A percentile compares a stretch with the other conserved stretches of the same genome.
Evolutionary conservation across 1,140 invertebrate genomes (phyloP).

Genomic region (Drosophila leontia): DNA sequence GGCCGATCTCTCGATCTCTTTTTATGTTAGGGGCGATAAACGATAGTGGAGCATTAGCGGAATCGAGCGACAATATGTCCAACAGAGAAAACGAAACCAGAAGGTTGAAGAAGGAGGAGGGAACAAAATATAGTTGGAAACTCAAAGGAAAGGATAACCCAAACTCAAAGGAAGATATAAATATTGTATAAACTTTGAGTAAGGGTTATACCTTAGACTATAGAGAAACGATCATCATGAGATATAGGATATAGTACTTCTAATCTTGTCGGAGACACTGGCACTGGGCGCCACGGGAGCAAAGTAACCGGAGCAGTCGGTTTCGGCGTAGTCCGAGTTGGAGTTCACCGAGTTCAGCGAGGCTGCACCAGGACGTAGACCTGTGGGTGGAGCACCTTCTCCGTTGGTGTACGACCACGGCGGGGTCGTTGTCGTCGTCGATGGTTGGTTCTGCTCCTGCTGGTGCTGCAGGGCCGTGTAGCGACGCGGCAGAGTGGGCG

Average conservation of each 20-base stretch:
- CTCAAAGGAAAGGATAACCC: not conserved
- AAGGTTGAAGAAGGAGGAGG: slow-evolving; percentile 5
- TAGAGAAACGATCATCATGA: too few relatives aligned
- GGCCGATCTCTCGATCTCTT: slow-evolving; percentile 80
- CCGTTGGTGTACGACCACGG: slow-evolving; percentile 68
- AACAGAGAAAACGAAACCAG: not conserved
- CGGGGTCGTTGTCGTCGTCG: slow-evolving; percentile 55
- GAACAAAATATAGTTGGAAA: slow-evolving; percentile 12
- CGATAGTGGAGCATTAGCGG: slow-evolving; percentile 46
- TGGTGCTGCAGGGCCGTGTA: slow-evolving; percentile 68
- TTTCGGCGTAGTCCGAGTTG: slow-evolving; percentile 84
- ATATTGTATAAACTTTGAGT: slow-evolving; percentile 4
- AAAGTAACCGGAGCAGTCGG: slow-evolving; percentile 70
- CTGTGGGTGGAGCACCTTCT: slow-evolving; percentile 21
- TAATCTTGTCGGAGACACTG: slow-evolving; percentile 82
- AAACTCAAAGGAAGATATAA: slow-evolving; percentile 9
- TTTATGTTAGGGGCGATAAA: slow-evolving; percentile 49
- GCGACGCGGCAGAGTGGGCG: slow-evolving; percentile 87
- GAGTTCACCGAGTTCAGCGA: slow-evolving; percentile 37
- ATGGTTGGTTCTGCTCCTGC: slow-evolving; percentile 29
- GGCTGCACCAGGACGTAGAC: slow-evolving; percentile 25
- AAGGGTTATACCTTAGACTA: not conserved
- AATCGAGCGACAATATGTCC: slow-evolving; percentile 5
- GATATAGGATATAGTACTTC: slow-evolving; percentile 61
- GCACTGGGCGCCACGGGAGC: slow-evolving; percentile 60